Percentiles rank a stretch among this genome's conserved stretches.
These are phyloP conservation scores for Coptotermes formosanus DNA, from an alignment of 1,140 invertebrate genomes.

Conservation along the genomic window DNA sequence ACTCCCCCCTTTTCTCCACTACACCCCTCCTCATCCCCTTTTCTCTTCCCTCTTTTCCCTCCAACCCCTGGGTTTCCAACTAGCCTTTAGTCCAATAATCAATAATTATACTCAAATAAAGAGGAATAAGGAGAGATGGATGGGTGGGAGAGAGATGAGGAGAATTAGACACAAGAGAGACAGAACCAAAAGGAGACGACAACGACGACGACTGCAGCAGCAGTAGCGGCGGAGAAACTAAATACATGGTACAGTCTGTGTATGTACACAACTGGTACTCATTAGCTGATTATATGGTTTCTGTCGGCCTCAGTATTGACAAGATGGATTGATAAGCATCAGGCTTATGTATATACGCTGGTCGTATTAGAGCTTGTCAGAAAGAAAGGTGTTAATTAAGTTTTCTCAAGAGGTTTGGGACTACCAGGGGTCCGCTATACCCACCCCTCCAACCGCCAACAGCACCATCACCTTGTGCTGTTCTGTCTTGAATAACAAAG, in stretches of 20 bases:
- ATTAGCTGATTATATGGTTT: background rate
- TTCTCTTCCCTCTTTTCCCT: constrained; percentile 17
- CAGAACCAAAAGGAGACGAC: constrained; percentile 18
- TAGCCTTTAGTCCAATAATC: constrained; percentile 34
- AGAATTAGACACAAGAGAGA: background rate
- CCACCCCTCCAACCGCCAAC: no score
- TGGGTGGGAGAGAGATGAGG: constrained; percentile 25
- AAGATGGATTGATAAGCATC: no score
- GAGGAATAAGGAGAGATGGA: constrained; percentile 36
- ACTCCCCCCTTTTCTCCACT: constrained; percentile 29
- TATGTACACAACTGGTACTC: background rate
- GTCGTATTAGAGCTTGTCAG: no score
- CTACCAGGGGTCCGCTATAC: no score
- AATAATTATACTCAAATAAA: constrained; percentile 36
- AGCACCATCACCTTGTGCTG: no score
- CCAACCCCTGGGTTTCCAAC: constrained; percentile 25
- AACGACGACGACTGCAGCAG: background rate
- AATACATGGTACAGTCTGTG: constrained; percentile 20
- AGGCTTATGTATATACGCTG: no score
- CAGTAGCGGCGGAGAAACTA: constrained; percentile 19
- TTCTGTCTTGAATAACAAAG: no score
- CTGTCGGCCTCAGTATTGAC: background rate
- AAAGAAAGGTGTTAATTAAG: no score
- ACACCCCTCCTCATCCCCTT: constrained; percentile 24
- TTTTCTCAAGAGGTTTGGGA: no score